Evolutionary conservation across 2,113 vertebrate species (phyloP).

Genomic region (Carassius carassius): DNA sequence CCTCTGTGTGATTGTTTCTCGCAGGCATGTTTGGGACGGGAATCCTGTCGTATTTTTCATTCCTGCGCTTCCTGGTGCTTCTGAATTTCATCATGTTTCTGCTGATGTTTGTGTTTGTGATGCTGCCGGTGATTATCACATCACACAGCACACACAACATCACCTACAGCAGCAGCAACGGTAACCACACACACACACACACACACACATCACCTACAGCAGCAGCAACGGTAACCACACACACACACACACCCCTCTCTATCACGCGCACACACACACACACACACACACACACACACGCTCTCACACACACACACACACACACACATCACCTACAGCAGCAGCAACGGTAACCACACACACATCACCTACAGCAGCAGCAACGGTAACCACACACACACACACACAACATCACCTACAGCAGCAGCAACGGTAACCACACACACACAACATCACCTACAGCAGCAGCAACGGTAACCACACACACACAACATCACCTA

Average conservation of each 20-base stretch:
- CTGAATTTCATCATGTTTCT: constrained; percentile 90
- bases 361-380: no score
- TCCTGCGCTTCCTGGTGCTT: constrained; percentile 91
- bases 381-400: no score
- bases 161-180: constrained; percentile 63
- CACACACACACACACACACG: background rate
- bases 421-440: no score
- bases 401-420: no score
- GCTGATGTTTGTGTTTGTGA: constrained; percentile 87
- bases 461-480: no score
- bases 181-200: constrained; percentile 37
- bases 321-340: constrained; percentile 62
- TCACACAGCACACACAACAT: constrained; percentile 73
- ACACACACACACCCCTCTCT: background rate
- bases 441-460: no score
- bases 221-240: constrained; percentile 50
- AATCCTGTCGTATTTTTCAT: constrained; percentile 94
- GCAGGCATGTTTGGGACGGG: constrained; percentile 92
- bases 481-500: no score
- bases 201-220: constrained; percentile 62
- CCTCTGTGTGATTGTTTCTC: background rate
- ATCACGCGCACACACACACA: no score
- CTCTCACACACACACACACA: background rate
- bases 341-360: constrained; percentile 50
- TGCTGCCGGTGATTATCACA: constrained; percentile 80